Evolutionary conservation across 2,888 invertebrate species (phyloP), one percentile per base, ranked within the genome.

Genomic region (Heterodera filipjevi): DNA sequence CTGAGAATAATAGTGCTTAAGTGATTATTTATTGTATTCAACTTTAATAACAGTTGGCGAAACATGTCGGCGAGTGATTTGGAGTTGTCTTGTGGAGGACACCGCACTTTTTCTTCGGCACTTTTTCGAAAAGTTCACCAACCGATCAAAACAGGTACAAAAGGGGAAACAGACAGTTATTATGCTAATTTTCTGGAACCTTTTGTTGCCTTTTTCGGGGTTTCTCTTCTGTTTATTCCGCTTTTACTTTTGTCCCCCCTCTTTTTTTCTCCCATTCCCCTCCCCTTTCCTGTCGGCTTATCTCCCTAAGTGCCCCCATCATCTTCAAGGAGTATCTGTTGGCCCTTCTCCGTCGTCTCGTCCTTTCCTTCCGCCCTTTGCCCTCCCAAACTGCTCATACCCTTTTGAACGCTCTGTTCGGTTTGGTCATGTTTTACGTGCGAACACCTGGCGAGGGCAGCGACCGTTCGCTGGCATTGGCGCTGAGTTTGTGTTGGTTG

Each of bases 401-500:
- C 0, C 90, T 99, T 0, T 97, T 98, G 90, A 99, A 99, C 91
- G 98, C 99, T 87, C 94, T 99, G 86, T 90, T 99, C 85, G 99
- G 99, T 1, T 99, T 96, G 89, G 95, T 99, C 3, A 99, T 99
- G 98, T 99, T 97, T 91, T 98, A 98, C 89, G 97, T 98, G 2
- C 92, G 99, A 77, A 94, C 95, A 19, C 96, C 98, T 0, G 95
- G 96, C 87, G 97, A 98, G 89, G 94, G 95, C 71, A 95, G 96
- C 0, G 96, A 96, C 87, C 94, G 95, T 85, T 92, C 96, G 71
- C 95, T 98, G 81, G 95, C 96, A 12, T 94, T 95, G 30, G 98
- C 98, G 0, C 91, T 99, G 2, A 95, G 96, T 0, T 93, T 99
- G 77, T 91, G 98, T 1, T 98, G 98, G 96, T 95, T 96, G 94